Conservation (phyloP, 2,113 vertebrate genomes). For the Hylia prasina region DNA sequence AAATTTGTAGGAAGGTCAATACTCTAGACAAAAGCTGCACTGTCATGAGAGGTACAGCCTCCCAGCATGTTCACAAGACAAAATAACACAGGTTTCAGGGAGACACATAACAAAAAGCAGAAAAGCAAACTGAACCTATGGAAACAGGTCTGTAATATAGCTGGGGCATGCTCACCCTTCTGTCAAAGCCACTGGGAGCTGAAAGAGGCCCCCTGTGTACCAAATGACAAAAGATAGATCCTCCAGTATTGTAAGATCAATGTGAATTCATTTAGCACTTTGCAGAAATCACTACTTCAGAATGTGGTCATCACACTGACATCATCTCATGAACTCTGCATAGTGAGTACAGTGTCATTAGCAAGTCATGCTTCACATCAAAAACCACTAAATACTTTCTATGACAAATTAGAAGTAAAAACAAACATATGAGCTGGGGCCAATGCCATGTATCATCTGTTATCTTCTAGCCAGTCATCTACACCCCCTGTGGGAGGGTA, state of each 20-base stretch:
- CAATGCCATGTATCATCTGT: neutral
- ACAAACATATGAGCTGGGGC: neutral
- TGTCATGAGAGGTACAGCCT: neutral
- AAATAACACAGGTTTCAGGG: neutral
- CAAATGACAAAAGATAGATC: neutral
- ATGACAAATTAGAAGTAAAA: neutral
- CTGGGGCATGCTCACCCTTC: neutral
- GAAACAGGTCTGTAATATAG: neutral
- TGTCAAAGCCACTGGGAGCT: neutral
- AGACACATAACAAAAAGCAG: neutral
- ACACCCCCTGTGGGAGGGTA: neutral
- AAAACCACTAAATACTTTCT: neutral
- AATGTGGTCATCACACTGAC: neutral
- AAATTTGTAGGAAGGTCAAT: neutral
- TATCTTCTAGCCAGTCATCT: neutral
- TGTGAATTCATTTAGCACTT: neutral
- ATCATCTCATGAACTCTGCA: neutral
- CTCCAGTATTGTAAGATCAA: neutral
- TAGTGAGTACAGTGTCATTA: neutral
- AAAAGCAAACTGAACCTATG: neutral
- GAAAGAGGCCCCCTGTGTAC: neutral
- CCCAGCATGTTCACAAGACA: neutral
- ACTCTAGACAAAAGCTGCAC: neutral
- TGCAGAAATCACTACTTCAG: neutral
- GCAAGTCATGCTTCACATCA: neutral